These are phyloP conservation scores for Megaustenia siamemsis DNA, from an alignment of 2,888 invertebrate genomes.

Conservation along the genomic window DNA sequence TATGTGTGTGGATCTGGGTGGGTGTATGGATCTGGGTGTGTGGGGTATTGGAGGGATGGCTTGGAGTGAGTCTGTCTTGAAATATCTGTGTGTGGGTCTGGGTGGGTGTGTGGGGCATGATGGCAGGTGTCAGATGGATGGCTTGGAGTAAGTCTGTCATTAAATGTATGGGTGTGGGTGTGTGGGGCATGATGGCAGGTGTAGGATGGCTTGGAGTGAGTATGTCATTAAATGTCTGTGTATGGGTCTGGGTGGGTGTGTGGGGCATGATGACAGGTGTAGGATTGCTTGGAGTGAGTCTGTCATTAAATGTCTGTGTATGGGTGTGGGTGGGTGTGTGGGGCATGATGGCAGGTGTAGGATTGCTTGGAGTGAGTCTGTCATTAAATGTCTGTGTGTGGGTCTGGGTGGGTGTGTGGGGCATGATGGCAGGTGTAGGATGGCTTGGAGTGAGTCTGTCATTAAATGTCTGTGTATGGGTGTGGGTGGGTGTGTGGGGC, in stretches of 20 bases:
- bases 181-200: no score
- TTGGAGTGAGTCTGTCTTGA: background rate
- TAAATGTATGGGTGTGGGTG: background rate
- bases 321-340: background rate
- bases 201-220: no score
- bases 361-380: slow-evolving; percentile 82
- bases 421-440: no score
- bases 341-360: slow-evolving; percentile 83
- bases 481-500: no score
- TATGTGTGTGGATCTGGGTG: background rate
- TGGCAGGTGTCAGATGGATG: no score
- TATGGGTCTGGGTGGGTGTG: no score
- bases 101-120: no score
- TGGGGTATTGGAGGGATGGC: no score
- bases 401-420: background rate
- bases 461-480: background rate
- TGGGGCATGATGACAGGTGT: no score
- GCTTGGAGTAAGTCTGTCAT: background rate
- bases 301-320: no score
- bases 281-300: background rate
- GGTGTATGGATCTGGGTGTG: no score
- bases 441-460: background rate
- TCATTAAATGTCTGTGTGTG: background rate
- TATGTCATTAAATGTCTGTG: background rate
- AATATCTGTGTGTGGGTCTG: no score